phyloP scores from a whole-genome alignment of 1,140 invertebrate species.

The Drosophila repleta region DNA sequence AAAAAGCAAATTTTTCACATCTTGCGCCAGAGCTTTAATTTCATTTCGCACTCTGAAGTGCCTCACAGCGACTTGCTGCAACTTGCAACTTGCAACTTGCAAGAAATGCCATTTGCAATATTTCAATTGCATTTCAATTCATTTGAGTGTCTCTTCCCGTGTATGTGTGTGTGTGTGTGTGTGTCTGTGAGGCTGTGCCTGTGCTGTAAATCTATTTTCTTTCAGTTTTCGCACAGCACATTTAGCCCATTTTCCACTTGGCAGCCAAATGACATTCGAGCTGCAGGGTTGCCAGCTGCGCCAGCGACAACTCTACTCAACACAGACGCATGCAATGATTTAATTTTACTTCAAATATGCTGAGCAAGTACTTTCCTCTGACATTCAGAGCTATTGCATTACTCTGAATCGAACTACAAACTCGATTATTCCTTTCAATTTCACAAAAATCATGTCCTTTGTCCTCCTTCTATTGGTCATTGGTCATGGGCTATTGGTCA shows the following conservation, averaged over 20 bases:
- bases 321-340: slow-evolving; percentile 32
- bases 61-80: not conserved
- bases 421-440: slow-evolving; percentile 32
- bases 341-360: slow-evolving; percentile 52
- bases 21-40: slow-evolving; percentile 34
- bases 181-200: not conserved
- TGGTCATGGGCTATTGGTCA: too few species aligned
- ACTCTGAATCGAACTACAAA: slow-evolving; percentile 20
- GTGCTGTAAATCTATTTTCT: slow-evolving; percentile 19
- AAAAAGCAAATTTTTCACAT: slow-evolving; percentile 42
- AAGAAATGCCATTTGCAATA: slow-evolving; percentile 69
- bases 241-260: slow-evolving; percentile 52
- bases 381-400: slow-evolving; percentile 10
- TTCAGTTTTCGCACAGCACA: slow-evolving; percentile 49
- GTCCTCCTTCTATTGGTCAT: too few species aligned
- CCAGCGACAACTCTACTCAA: not conserved
- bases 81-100: slow-evolving; percentile 29
- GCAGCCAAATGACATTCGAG: slow-evolving; percentile 3
- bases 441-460: slow-evolving; percentile 1
- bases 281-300: slow-evolving; percentile 19
- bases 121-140: slow-evolving; percentile 75
- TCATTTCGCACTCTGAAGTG: not conserved
- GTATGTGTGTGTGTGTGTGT: slow-evolving; percentile 13
- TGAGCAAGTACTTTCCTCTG: slow-evolving; percentile 49
- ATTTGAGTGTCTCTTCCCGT: slow-evolving; percentile 42